Evolutionary conservation across 2,113 vertebrate species (phyloP), one percentile per base, ranked within the genome.

Genomic region (western clawed frog (Xenopus tropicalis)): DNA sequence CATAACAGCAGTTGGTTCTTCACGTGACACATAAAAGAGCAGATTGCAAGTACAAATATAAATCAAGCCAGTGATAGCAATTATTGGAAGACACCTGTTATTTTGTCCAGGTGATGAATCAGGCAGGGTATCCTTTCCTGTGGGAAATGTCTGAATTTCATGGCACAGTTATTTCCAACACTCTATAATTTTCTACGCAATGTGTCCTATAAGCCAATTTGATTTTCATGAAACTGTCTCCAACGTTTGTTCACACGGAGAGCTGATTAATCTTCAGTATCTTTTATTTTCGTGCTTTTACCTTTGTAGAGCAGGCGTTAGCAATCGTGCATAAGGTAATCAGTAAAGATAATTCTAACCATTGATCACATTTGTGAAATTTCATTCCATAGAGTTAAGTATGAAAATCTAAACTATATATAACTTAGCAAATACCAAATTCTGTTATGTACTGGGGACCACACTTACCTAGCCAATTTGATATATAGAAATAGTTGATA

Each of bases 31-130:
- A 14, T 69, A 54, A 57, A 69, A 44, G 59, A 69, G 73, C 73
- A 75, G 73, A 75, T 75, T 75, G 73, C 58, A 69, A 69, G 66
- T 43, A 46, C 20, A 63, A 13, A 56, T 63, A 62, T 69, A 69
- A 76, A 76, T 76, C 46, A 69, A 56, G 46, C 16, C 11, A 29
- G 19, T 63, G 66, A 76, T 76, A 63, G 66, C 73, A 69, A 69
- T 76, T 76, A 69, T 68, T 69, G 44, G 73, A 62, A 76, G 73
- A 76, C 73, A 76, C 73, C 66, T 76, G 73, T 76, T 76, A 76
- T 69, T 76, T 69, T 56, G 46, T n/a, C 66, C 73, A 69, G 73
- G 73, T 75, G 73, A 75, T 75, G 66, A 69, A 56, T 69, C 66
- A 23, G 58, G 46, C 66, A 54, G 37, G 20, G 23, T 44, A 69